Base-by-base conservation (phyloP, 2,888 invertebrate species). In the Chelonus formosanus region DNA sequence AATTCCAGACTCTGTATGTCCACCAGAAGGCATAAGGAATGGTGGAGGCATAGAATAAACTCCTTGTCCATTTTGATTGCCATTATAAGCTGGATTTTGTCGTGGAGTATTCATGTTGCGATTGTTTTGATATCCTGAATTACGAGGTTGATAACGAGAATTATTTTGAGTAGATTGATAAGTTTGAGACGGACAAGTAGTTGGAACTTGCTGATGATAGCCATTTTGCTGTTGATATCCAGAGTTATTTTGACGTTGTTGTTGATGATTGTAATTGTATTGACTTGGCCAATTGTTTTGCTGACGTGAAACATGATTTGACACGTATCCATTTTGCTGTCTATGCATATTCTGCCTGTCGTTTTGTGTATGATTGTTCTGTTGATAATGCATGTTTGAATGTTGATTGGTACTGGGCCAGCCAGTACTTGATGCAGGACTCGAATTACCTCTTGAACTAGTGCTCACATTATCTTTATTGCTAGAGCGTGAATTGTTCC, bases 281-380 rank as follows among this genome's bases (percentile, higher is more conserved):
- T 84, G 85, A 75, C 85, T 86, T 71, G 86, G 85, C 60, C 87
- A 87, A 67, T 86, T 88, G 74, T 88, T 88, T 74, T 88, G 88
- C 45, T 65, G 66, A 31, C 67, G 53, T 20, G 45, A 48, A 0
- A 65, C 48, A 53, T 75, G 76, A 68, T 88, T 86, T 82, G 86
- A 87, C 64, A 89, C 88, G 74, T 89, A 90, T 45, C 86, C 85
- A 56, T 87, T 89, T 73, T 88, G 89, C 32, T 88, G 88, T 76
- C 88, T 88, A 32, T 87, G 87, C 53, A 87, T 86, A 69, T 5
- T 65, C 61, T 52, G 55, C 3, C 78, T 74, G 0, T 80, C 80
- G 60, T 72, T 73, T 6, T 54, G 67, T 3, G 56, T 67, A 1
- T 70, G 63, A 57, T 72, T 63, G 60, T 70, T 62, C 57, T 55